Percentiles rank a stretch among this genome's conserved stretches.
phyloP scores from a whole-genome alignment of 2,113 vertebrate genomes.

The Atlantisia rogersi region DNA sequence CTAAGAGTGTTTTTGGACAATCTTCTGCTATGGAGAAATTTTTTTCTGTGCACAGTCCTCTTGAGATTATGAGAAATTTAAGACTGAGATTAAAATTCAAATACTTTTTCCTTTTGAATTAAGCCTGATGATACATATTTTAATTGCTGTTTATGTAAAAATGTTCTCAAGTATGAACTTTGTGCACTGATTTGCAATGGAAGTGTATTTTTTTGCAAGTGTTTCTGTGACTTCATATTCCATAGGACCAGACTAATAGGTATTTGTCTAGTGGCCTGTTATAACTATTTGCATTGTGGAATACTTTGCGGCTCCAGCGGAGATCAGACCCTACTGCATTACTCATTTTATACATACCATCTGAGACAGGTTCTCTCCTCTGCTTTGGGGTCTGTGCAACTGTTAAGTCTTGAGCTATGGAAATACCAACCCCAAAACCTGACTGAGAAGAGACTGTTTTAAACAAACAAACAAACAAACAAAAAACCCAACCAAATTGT shows the following conservation, averaged over 20 bases:
- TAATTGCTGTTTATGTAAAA: background rate
- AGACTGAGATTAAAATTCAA: constrained; percentile 1
- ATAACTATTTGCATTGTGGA: background rate
- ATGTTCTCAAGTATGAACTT: background rate
- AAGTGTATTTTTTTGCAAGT: background rate
- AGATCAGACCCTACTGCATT: background rate
- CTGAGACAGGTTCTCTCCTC: background rate
- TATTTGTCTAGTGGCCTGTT: background rate
- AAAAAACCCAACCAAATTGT: background rate
- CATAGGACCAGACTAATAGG: background rate
- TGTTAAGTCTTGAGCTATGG: background rate
- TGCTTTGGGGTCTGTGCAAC: background rate
- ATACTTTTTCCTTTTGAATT: background rate
- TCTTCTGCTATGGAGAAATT: background rate
- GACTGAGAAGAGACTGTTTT: background rate
- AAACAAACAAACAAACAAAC: background rate
- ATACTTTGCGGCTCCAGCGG: background rate
- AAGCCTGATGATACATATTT: background rate
- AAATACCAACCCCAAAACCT: background rate
- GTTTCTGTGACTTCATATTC: background rate
- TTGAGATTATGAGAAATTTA: background rate
- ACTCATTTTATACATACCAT: background rate
- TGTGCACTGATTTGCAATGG: background rate
- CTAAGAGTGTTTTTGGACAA: background rate
- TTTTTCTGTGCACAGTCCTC: background rate